phyloP scores from a whole-genome alignment of 2,888 invertebrate species.

The Bugulina stolonifera region DNA sequence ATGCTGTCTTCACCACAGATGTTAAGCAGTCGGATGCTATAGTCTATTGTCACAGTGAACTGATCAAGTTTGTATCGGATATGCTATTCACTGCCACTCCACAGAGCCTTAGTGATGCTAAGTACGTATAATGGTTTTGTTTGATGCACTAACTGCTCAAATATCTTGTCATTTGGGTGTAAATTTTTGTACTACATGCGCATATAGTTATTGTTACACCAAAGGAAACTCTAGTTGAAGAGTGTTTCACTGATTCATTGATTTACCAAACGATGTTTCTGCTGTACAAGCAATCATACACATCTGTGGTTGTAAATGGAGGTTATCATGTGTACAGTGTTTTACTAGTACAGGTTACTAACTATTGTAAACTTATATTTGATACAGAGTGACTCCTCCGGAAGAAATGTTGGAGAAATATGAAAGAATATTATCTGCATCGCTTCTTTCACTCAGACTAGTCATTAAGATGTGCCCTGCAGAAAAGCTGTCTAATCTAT shows the following conservation, averaged over 20 bases:
- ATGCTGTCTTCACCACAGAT: constrained; percentile 66
- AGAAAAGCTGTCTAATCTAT: constrained; percentile 54
- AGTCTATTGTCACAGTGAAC: constrained; percentile 74
- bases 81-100: constrained; percentile 60
- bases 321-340: too few relatives aligned
- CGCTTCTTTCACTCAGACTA: constrained; percentile 63
- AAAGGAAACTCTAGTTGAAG: too few relatives aligned
- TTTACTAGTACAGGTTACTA: too few relatives aligned
- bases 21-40: constrained; percentile 73
- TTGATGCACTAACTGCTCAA: not conserved
- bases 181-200: too few relatives aligned
- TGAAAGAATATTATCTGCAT: constrained; percentile 62
- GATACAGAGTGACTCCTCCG: constrained; percentile 56
- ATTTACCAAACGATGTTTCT: too few relatives aligned
- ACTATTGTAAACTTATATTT: not conserved
- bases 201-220: too few relatives aligned
- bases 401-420: constrained; percentile 69
- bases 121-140: constrained; percentile 34
- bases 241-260: too few relatives aligned
- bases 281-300: too few relatives aligned
- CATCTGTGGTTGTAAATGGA: too few relatives aligned
- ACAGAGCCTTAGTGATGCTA: constrained; percentile 49
- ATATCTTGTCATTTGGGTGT: too few relatives aligned
- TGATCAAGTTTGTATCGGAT: constrained; percentile 67
- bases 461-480: constrained; percentile 60